Base-by-base conservation (phyloP, 92 coral and sea anemone species). In the Diadumene lineata region DNA sequence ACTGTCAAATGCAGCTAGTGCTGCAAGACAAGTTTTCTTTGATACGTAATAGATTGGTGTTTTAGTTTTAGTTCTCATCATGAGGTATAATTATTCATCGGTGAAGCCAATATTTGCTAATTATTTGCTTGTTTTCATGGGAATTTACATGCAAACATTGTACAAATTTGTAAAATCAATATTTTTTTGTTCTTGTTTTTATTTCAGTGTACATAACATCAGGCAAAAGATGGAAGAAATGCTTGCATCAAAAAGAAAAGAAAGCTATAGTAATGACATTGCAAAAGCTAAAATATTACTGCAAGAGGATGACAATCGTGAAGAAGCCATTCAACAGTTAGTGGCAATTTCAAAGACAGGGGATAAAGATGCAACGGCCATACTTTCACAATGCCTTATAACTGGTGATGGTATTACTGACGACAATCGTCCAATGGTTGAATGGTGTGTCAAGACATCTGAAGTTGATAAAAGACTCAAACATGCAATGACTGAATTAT, bases 321-420 rank as follows among this genome's bases (percentile, higher is more conserved):
- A 72, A 74, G 81, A 83, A 30, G 94, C 88, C 17, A 69, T 89
- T 2, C 63, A 73, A 23, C 73, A 62, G 53, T 60, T 89, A 53
- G 30, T 89, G 19, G 81, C 27, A 24, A 80, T 86, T n/a, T 86
- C 94, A 3, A 86, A 79, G 34, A 67, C 76, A 30, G 91, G 94
- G 19, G 79, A 82, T 55, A 67, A 89, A 56, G 87, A 86, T 50
- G 91, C 94, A 7, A 82, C 94, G 56, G 60, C 60, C 44, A 18
- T 86, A n/a, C 65, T 89, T 32, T 69, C 78, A 13, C 58, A 65
- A 60, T 86, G 91, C 43, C 79, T 86, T 43, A 68, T 66, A 57
- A 73, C 50, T 38, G 81, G 86, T 3, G 77, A 79, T 17, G 94
- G 94, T 21, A 82, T 89, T 34, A 82, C 72, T 0, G 30, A 64